These are phyloP conservation scores for Pangasianodon gigas DNA, from an alignment of 2,113 vertebrate genomes.

Conservation along the genomic window DNA sequence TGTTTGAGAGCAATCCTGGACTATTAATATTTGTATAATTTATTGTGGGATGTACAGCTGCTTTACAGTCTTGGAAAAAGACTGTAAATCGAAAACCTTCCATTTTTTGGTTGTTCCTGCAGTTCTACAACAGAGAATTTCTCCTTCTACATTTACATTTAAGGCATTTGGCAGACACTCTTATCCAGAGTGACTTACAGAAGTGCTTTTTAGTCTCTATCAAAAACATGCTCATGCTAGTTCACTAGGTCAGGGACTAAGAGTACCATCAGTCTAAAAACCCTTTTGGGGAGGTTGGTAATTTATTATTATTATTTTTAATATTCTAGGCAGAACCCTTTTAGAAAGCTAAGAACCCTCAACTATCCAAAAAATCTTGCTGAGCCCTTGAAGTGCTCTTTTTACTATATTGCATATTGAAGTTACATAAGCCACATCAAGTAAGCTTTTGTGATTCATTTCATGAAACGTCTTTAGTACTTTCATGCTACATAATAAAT, in stretches of 20 bases:
- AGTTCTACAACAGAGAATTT: background rate
- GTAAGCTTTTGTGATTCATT: background rate
- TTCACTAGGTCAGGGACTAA: background rate
- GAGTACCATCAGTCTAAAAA: background rate
- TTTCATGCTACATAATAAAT: background rate
- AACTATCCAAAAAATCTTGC: background rate
- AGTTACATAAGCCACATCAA: background rate
- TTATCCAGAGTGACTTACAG: background rate
- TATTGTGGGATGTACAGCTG: background rate
- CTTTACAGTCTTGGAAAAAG: background rate
- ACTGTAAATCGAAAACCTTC: background rate
- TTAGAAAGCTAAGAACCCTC: background rate
- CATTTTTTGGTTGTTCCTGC: background rate
- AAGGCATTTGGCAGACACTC: background rate
- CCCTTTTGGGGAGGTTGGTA: background rate
- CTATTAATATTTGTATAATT: background rate
- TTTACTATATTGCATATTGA: background rate
- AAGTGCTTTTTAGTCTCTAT: constrained; percentile 7
- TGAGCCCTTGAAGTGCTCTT: background rate
- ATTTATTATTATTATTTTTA: background rate
- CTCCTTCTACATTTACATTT: background rate
- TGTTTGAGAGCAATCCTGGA: background rate
- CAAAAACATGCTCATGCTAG: background rate
- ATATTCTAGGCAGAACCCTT: background rate
- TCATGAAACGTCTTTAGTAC: background rate